phyloP scores from a whole-genome alignment of 2,797 vertebrate species.

The Sebastes trivittatus region DNA sequence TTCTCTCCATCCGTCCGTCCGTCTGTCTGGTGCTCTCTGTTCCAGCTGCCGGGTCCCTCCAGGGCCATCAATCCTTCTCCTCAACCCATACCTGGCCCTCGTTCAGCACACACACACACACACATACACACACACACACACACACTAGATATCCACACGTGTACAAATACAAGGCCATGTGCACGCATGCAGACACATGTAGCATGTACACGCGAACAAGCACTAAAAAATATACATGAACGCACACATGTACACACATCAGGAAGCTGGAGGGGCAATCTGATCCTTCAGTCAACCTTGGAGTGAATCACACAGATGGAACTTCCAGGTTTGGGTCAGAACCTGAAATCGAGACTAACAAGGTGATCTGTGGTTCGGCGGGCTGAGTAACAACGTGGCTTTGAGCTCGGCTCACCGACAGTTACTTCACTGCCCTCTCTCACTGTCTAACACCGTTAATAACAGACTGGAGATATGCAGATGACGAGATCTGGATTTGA shows the following conservation, averaged over 20 bases:
- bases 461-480: neutral
- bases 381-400: conserved; percentile 10
- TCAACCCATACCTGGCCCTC: conserved; percentile 71
- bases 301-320: conserved; percentile 72
- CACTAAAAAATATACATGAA: neutral
- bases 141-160: conserved; percentile 16
- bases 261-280: conserved; percentile 66
- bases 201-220: conserved; percentile 3
- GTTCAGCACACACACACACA: conserved; percentile 51
- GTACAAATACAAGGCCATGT: conserved; percentile 23
- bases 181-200: conserved; percentile 22
- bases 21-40: conserved; percentile 66
- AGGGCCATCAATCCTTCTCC: conserved; percentile 77
- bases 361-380: conserved; percentile 61
- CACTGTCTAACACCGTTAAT: neutral
- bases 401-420: conserved; percentile 11
- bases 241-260: conserved; percentile 21
- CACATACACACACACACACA: conserved; percentile 6
- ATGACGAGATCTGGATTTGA: neutral
- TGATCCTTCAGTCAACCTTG: conserved; percentile 74
- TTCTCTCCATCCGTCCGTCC: conserved; percentile 68
- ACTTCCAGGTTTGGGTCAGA: conserved; percentile 72
- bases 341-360: conserved; percentile 72
- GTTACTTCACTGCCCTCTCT: neutral
- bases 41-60: conserved; percentile 77